Conservation (phyloP, 2,113 vertebrate genomes). For the Sceloporus undulatus region DNA sequence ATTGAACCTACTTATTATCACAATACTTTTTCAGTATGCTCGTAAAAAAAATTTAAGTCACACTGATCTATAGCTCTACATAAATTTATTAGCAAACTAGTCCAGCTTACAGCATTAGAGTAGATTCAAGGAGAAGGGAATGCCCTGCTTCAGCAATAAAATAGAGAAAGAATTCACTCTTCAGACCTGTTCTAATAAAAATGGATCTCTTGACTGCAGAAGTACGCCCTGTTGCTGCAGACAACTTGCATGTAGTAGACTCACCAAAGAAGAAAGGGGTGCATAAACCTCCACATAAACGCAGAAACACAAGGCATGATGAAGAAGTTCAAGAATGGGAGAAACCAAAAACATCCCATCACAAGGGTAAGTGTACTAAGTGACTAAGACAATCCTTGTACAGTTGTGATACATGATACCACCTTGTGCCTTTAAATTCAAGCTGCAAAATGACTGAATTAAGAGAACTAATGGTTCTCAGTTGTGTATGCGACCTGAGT, state of each 20-base stretch:
- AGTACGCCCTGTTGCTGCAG: conserved; percentile 32
- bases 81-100: background rate
- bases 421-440: background rate
- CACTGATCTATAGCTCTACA: background rate
- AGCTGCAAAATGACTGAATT: background rate
- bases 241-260: conserved; percentile 36
- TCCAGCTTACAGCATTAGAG: background rate
- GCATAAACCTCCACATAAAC: conserved; percentile 64
- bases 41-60: background rate
- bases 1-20: background rate
- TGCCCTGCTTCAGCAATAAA: background rate
- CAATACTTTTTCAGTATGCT: background rate
- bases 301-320: conserved; percentile 64
- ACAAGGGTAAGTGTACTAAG: conserved; percentile 61
- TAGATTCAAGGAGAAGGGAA: background rate
- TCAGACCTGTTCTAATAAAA: background rate
- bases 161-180: background rate
- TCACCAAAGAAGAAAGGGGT: conserved; percentile 69
- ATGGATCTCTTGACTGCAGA: background rate
- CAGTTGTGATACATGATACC: no score
- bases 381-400: no score
- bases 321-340: conserved; percentile 60
- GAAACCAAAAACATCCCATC: conserved; percentile 35
- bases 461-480: background rate
- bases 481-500: no score